These are phyloP conservation scores for Orchesella cincta DNA, from an alignment of 1,140 invertebrate genomes.

Conservation along the genomic window DNA sequence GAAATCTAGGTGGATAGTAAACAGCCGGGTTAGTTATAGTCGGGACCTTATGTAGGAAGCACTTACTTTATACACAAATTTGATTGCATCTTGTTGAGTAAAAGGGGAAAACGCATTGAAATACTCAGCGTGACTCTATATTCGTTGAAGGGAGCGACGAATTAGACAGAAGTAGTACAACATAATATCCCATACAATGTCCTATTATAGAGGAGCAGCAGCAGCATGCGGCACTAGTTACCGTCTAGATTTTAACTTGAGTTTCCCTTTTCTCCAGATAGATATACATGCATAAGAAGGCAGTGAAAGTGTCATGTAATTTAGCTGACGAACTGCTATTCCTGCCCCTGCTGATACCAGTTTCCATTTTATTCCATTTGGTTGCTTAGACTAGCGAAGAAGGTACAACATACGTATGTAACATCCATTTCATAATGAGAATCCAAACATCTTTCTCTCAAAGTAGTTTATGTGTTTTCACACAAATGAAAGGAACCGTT, in stretches of 20 bases:
- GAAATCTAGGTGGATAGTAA: too few species aligned
- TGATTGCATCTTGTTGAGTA: constrained; percentile 10
- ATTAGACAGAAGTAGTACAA: neutral
- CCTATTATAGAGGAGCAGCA: neutral
- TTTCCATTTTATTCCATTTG: neutral
- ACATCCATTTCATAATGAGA: constrained; percentile 19
- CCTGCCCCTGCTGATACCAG: neutral
- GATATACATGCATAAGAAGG: neutral
- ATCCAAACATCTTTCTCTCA: constrained; percentile 1
- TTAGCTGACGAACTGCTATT: neutral
- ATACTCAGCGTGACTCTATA: neutral
- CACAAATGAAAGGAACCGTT: neutral
- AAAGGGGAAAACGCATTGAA: neutral
- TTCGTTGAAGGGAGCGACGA: neutral
- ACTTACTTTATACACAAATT: constrained; percentile 15
- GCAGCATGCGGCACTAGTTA: too few species aligned
- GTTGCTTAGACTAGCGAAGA: neutral
- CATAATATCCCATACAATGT: neutral
- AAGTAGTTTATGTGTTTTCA: neutral
- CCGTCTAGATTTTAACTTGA: neutral
- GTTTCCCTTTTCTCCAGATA: neutral
- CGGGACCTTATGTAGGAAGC: neutral
- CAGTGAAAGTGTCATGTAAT: constrained; percentile 16
- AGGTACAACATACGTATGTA: neutral
- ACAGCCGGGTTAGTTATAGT: neutral